Base-by-base conservation (phyloP, 2,888 invertebrate genomes). In the Carterocephalus palaemon region DNA sequence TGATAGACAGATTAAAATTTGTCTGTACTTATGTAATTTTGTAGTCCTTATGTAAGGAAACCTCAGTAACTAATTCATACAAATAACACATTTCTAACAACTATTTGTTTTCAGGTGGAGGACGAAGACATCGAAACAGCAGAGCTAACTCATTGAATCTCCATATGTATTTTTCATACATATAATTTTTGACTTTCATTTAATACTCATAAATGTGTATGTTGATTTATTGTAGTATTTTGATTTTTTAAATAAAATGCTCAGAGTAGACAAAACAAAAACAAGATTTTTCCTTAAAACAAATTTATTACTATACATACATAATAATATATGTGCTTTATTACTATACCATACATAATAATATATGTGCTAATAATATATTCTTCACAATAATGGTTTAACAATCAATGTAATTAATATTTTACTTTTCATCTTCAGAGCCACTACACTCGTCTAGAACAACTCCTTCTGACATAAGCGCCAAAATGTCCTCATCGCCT, bases 401-500 rank as follows among this genome's bases (percentile, higher is more conserved):
- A 12, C 7, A 2, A 20, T 29, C 13, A 32, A 19, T 12, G 8
- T 12, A 22, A 23, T 2, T 40, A 9, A 9, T 19, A 10, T 7
- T 29, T 22, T 8, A 37, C 43, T 61, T 70, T 33, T 76, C 72
- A 3, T 65, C 72, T 10, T 80, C 82, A 12, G 81, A 77, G 2
- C 75, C 79, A 46, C 66, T 67, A 42, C 81, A 85, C 52, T 83
- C 78, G 33, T 84, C 84, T 20, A 84, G 49, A 7, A 83, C 65
- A 2, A 84, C 78, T 1, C 77, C 81, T 32, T 66, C 63, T 1
- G 79, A 75, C 56, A 84, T 67, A n/a, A 83, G 52, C 2, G 76
- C 75, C 1, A 81, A 51, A 19, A 84, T 82, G 43, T 77, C 81
- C 22, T 68, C 60, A 51, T 83, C 83, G 38, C 74, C 63, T 33